Evolutionary conservation across 2,888 invertebrate species (phyloP), one percentile per base, ranked within the genome.

Genomic region (Nemurella pictetii): DNA sequence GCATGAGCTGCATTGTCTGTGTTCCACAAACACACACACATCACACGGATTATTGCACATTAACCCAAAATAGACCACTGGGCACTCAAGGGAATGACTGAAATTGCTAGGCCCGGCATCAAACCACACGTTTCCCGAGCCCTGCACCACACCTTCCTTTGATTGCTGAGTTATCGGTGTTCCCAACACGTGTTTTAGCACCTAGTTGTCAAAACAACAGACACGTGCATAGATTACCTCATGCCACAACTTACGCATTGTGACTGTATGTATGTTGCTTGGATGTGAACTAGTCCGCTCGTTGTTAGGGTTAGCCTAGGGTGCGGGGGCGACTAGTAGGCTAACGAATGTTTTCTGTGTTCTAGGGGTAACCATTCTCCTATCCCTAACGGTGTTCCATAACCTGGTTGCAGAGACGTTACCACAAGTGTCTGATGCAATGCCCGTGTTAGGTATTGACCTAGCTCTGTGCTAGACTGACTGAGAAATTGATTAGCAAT

Each of bases 371-470:
- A 92, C 93, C 86, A 92, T 93, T 87, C 90, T 93, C 87, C 91
- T 92, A 87, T 92, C 92, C 83, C 89, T 93, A 89, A 92, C 92
- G 89, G 92, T 93, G 87, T 92, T 92, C 89, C 90, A 92, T 88
- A 90, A 92, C 87, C 90, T 92, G 87, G 92, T 92, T 86, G 92
- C 92, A 29, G 92, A 92, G 88, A 92, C 92, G 86, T 90, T 92
- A 89, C 92, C 92, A 82, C 92, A 91, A 86, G 92, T 92, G 83
- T 92, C 92, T 78, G 92, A 92, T 88, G 92, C 89, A 83, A 89
- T 92, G 87, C 92, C 92, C 74, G 89, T 92, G 83, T 90, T 92
- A 89, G 92, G 92, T 91, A 89, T 78, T 85, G 74, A 82, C 80
- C 82, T 82, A 72, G 82, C 82, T 26, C 20, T 27, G 75, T 12